Conservation (phyloP, 2,797 vertebrate species). For the Falco concolor region DNA sequence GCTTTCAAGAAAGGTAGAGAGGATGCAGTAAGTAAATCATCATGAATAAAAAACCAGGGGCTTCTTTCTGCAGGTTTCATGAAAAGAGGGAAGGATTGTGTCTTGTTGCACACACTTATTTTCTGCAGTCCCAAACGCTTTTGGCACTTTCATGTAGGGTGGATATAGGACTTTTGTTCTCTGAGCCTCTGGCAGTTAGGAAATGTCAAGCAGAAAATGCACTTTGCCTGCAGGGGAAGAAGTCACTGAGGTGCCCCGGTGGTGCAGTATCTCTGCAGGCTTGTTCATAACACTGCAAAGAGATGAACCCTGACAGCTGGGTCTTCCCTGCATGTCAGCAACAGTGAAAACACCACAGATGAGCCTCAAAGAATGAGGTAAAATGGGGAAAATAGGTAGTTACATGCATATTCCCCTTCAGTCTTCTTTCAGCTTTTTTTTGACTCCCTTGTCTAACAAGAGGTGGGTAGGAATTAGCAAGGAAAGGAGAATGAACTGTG, state of each 20-base stretch:
- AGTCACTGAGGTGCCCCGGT: background rate
- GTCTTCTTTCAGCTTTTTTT: background rate
- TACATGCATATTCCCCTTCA: background rate
- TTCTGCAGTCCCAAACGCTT: background rate
- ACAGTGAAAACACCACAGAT: background rate
- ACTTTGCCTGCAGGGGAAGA: conserved; percentile 27
- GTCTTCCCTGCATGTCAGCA: background rate
- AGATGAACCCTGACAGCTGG: conserved; percentile 40
- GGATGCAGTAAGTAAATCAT: background rate
- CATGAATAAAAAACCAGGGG: conserved; percentile 15
- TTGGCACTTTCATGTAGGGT: background rate
- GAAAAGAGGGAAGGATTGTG: background rate
- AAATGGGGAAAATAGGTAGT: background rate
- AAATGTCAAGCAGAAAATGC: conserved; percentile 65
- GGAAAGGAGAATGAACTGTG: background rate
- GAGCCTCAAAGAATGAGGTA: background rate
- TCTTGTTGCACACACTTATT: background rate
- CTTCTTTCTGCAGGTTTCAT: background rate
- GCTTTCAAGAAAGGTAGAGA: background rate
- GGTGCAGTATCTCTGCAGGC: background rate
- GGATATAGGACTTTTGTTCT: background rate
- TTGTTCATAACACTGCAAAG: background rate
- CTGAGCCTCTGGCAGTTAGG: background rate
- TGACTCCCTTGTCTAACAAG: background rate
- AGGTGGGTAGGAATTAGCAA: background rate